Conservation (phyloP, 2,888 invertebrate genomes). For the Desoria tigrina region DNA sequence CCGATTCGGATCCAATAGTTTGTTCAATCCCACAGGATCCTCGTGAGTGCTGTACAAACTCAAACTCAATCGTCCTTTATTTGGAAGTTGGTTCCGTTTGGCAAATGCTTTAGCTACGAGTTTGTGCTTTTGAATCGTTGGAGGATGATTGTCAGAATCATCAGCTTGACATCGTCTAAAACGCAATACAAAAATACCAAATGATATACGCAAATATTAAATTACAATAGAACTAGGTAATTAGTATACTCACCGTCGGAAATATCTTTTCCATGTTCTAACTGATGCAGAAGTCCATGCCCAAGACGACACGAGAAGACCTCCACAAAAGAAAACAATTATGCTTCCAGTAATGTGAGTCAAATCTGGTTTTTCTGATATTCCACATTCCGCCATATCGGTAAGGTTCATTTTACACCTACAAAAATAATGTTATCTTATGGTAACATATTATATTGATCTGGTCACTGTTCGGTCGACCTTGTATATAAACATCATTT, state of each 20-base stretch:
- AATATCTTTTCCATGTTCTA: slow-evolving; percentile 81
- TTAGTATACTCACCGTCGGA: slow-evolving; percentile 67
- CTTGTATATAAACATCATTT: no score
- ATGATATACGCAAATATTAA: not conserved
- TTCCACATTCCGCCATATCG: slow-evolving; percentile 45
- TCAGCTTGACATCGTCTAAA: slow-evolving; percentile 34
- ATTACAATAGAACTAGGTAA: not conserved
- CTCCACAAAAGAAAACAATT: slow-evolving; percentile 59
- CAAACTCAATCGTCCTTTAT: slow-evolving; percentile 79
- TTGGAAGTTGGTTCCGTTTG: slow-evolving; percentile 79
- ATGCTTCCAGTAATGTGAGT: slow-evolving; percentile 32
- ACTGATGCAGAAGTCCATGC: slow-evolving; percentile 86
- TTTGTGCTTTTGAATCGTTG: slow-evolving; percentile 74
- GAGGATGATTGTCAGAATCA: slow-evolving; percentile 26
- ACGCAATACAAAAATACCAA: not conserved
- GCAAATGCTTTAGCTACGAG: slow-evolving; percentile 89
- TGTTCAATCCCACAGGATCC: slow-evolving; percentile 73
- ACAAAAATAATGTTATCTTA: slow-evolving; percentile 11
- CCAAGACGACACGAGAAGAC: slow-evolving; percentile 89
- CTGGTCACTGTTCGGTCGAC: no score
- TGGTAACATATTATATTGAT: not conserved
- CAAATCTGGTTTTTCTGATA: slow-evolving; percentile 39
- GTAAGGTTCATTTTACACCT: slow-evolving; percentile 50
- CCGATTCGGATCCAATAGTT: slow-evolving; percentile 47
- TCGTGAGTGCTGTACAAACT: slow-evolving; percentile 83